Evolutionary conservation across 2,888 invertebrate genomes (phyloP).

Genomic region (Spodoptera picta): DNA sequence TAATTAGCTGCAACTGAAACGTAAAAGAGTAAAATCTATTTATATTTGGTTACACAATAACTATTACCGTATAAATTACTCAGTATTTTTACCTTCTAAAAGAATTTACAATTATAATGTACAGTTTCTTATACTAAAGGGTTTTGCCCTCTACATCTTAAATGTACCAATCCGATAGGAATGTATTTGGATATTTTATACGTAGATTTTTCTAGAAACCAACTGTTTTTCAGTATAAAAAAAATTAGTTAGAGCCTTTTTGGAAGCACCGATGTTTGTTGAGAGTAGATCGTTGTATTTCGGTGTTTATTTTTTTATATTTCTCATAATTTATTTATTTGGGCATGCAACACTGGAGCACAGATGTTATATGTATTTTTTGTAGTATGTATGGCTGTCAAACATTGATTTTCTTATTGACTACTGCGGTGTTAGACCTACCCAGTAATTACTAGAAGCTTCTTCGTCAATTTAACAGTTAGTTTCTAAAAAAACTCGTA

Average conservation of each 20-base stretch:
- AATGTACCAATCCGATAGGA: slow-evolving; percentile 68
- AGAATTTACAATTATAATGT: slow-evolving; percentile 84
- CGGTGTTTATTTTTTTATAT: too few relatives aligned
- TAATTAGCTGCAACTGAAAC: slow-evolving; percentile 41
- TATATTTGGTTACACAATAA: slow-evolving; percentile 72
- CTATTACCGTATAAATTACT: slow-evolving; percentile 66
- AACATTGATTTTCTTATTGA: too few relatives aligned
- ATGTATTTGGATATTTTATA: slow-evolving; percentile 64
- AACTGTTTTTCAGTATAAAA: slow-evolving; percentile 44
- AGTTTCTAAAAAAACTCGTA: slow-evolving; percentile 52
- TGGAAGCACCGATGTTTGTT: slow-evolving; percentile 37
- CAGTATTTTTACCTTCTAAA: slow-evolving; percentile 64
- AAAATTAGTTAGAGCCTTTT: slow-evolving; percentile 35
- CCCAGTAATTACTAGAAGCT: too few relatives aligned
- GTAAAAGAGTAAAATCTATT: slow-evolving; percentile 35
- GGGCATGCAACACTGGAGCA: too few relatives aligned
- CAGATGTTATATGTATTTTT: too few relatives aligned
- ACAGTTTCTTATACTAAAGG: slow-evolving; percentile 78
- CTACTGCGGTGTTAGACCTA: too few relatives aligned
- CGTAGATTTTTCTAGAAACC: slow-evolving; percentile 54
- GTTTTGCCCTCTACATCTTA: slow-evolving; percentile 65
- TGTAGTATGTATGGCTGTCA: too few relatives aligned
- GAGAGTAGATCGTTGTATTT: slow-evolving; percentile 5
- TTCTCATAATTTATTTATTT: too few relatives aligned
- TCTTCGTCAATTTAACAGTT: slow-evolving; percentile 16